These are phyloP conservation scores for Poeciliopsis occidentalis DNA, from an alignment of 2,113 vertebrate genomes.

Conservation along the genomic window DNA sequence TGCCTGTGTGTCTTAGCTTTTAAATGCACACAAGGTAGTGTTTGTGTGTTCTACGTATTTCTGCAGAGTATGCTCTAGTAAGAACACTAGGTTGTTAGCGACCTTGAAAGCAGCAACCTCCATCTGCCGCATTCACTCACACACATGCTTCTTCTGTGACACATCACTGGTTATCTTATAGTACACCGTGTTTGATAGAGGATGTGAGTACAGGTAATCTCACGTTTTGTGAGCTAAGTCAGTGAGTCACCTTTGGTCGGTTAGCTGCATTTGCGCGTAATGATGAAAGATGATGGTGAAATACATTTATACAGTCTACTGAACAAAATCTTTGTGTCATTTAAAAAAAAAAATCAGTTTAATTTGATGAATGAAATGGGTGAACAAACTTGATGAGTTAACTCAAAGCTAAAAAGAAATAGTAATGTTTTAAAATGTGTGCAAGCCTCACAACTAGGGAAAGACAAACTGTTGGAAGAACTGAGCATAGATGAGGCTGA, in stretches of 20 bases:
- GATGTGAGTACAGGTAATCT: not conserved
- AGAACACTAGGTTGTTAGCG: conserved; percentile 51
- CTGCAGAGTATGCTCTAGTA: conserved; percentile 21
- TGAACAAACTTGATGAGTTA: not conserved
- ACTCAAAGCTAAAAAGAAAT: not conserved
- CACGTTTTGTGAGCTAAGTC: conserved; percentile 1
- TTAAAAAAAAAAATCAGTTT: not conserved
- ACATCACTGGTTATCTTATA: conserved; percentile 5
- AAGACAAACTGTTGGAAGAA: conserved; percentile 8
- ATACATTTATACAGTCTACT: conserved; percentile 16
- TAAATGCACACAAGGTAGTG: not conserved
- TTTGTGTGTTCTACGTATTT: conserved; percentile 3
- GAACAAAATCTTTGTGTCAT: conserved; percentile 14
- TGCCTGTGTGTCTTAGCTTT: not conserved
- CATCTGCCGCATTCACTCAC: conserved; percentile 37
- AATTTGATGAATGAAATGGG: not conserved
- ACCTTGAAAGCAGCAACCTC: conserved; percentile 42
- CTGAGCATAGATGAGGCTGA: conserved; percentile 27
- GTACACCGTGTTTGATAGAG: not conserved
- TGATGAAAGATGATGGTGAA: conserved; percentile 17
- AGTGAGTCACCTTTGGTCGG: conserved; percentile 1
- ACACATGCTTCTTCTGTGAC: not conserved
- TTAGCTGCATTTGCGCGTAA: conserved; percentile 8
- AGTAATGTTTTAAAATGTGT: not conserved
- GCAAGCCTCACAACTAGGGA: conserved; percentile 8